Conservation (phyloP, 2,797 vertebrate genomes). For the Salmo trutta region DNA sequence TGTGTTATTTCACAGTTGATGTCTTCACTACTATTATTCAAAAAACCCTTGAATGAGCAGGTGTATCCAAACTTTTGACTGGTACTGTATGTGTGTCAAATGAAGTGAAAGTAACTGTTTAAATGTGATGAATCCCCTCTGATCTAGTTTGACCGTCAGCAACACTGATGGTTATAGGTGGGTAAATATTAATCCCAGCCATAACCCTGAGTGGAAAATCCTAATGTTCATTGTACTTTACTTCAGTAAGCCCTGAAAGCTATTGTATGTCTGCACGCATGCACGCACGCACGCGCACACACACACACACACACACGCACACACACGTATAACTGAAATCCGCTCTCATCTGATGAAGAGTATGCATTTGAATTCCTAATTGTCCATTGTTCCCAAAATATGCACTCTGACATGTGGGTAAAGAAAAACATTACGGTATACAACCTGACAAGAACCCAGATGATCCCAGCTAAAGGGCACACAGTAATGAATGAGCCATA, state of each 20-base stretch:
- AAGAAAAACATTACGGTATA: constrained; percentile 10
- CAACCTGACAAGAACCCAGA: not conserved
- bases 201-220: constrained; percentile 4
- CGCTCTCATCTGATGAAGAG: not conserved
- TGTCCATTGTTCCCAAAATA: constrained; percentile 1
- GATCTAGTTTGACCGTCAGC: not conserved
- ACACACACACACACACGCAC: not conserved
- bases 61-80: too few relatives aligned
- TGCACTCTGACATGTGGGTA: constrained; percentile 2
- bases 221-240: not conserved
- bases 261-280: not conserved
- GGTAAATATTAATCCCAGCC: not conserved
- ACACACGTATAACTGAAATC: not conserved
- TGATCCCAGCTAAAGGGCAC: constrained; percentile 16
- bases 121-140: not conserved
- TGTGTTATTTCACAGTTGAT: too few relatives aligned
- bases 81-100: not conserved
- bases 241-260: not conserved
- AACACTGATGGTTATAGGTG: not conserved
- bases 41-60: too few relatives aligned
- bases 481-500: constrained; percentile 15
- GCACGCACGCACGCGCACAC: not conserved
- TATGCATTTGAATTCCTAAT: not conserved
- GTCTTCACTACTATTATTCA: too few relatives aligned
- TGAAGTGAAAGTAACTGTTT: not conserved